Percentiles rank a stretch among this genome's conserved stretches.
phyloP scores from a whole-genome alignment of 2,888 invertebrate genomes.

The Hypomecis punctinalis region DNA sequence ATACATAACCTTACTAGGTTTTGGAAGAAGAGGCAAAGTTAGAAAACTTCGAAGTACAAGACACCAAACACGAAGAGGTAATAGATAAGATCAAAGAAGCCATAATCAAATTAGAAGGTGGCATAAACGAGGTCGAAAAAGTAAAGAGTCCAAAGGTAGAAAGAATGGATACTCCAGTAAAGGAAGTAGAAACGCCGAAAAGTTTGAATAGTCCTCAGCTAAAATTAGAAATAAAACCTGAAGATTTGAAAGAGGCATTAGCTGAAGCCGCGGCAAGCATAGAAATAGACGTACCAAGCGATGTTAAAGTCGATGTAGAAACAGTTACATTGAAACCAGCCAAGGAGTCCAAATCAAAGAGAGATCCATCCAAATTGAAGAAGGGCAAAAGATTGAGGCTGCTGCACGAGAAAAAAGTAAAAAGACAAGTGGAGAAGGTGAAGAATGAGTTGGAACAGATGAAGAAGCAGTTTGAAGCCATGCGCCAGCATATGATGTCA shows the following conservation, averaged over 20 bases:
- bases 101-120: conserved; percentile 73
- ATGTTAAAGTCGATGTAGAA: not conserved
- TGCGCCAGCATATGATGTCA: conserved; percentile 68
- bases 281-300: not conserved
- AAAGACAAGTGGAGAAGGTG: conserved; percentile 70
- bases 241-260: conserved; percentile 27
- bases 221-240: conserved; percentile 4
- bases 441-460: conserved; percentile 69
- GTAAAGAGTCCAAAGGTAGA: conserved; percentile 40
- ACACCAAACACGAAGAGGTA: conserved; percentile 67
- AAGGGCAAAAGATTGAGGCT: conserved; percentile 64
- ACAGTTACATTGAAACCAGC: not conserved
- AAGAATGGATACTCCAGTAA: conserved; percentile 25
- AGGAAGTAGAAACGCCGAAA: conserved; percentile 44
- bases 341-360: conserved; percentile 42
- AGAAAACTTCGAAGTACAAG: conserved; percentile 70
- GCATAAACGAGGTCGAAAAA: conserved; percentile 57
- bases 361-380: conserved; percentile 59
- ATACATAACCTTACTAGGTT: conserved; percentile 52
- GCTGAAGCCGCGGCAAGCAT: conserved; percentile 26
- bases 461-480: conserved; percentile 72
- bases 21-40: conserved; percentile 67
- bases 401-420: conserved; percentile 67
- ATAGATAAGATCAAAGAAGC: conserved; percentile 76
- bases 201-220: conserved; percentile 4